Evolutionary conservation across 2,888 invertebrate species (phyloP), one percentile per base, ranked within the genome.

Genomic region (Orthonychiurus folsomi): DNA sequence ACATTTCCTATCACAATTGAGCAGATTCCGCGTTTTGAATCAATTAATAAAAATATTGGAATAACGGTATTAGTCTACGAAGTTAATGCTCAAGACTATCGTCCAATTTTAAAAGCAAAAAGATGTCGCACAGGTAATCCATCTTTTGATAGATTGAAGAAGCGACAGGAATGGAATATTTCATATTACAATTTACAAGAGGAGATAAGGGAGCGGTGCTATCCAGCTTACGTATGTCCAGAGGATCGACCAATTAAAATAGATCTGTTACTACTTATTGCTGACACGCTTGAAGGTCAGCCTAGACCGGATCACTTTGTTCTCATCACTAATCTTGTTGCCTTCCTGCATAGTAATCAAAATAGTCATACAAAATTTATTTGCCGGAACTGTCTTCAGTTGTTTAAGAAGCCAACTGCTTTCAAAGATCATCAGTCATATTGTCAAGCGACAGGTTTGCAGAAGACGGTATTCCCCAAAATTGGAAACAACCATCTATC

Each of bases 1-100:
- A 53, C 23, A 18, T 60, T 60, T 27, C 60, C 60, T 20, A 60
- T 60, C n/a, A 60, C 60, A 23, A 9, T 60, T 12, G 27, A 28
- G 9, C 60, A 60, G 20, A 12, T 60, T 15, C 52, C 50, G 5
- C 3, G 23, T 3, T 60, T 60, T 27, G 60, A 60, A 53, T 27
- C 23, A 2, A 52, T 26, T 5, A 60, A 60, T 26, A 27, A 52
- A 26, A 27, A 25, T n/a, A 28, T 60, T 12, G 50, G 24, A 24
- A 20, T 60, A 3, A 60, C 52, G 3, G 53, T 60, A 25, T 24
- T 60, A 2, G 60, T 18, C 24, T 60, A 60, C 25, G 60, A 60
- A 18, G n/a, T n/a, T n/a, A n/a, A n/a, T n/a, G n/a, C n/a, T n/a
- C n/a, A n/a, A n/a, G n/a, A n/a, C n/a, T n/a, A n/a, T n/a, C n/a